Percentiles rank a stretch among this genome's conserved stretches.
Conservation (phyloP, 2,888 invertebrate genomes). For the Tenthredo notha region DNA sequence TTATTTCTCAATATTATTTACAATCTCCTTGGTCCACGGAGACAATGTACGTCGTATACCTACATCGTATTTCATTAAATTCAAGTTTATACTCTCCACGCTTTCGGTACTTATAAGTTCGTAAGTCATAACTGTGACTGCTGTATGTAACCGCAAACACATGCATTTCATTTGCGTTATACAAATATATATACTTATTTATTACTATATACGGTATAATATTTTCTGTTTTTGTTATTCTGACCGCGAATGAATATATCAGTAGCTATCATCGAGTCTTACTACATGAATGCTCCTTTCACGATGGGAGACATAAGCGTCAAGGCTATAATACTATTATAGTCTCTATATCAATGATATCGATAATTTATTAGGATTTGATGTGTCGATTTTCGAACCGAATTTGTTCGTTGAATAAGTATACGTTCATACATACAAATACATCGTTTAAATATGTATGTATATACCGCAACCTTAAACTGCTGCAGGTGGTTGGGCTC, state of each 20-base stretch:
- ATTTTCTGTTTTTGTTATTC: background rate
- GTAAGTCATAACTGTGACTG: background rate
- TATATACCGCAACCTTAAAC: conserved; percentile 4
- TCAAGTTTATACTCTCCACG: conserved; percentile 1
- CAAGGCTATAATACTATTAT: background rate
- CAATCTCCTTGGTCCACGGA: background rate
- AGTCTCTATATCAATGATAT: background rate
- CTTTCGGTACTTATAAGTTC: background rate
- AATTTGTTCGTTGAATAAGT: background rate
- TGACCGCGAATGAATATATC: background rate
- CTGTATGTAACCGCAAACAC: background rate
- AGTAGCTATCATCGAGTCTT: background rate
- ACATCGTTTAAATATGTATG: background rate
- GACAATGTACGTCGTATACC: background rate
- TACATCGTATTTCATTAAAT: background rate
- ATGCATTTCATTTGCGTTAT: background rate
- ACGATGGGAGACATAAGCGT: background rate
- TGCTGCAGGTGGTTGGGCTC: conserved; percentile 22
- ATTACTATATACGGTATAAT: background rate
- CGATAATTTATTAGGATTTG: background rate
- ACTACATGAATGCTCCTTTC: background rate
- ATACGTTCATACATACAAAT: background rate
- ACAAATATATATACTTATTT: background rate
- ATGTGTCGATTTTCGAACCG: background rate
- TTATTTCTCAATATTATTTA: background rate